Percentiles rank a stretch among this genome's conserved stretches.
Conservation (phyloP, 2,113 vertebrate species). For the Varanus salvator region DNA sequence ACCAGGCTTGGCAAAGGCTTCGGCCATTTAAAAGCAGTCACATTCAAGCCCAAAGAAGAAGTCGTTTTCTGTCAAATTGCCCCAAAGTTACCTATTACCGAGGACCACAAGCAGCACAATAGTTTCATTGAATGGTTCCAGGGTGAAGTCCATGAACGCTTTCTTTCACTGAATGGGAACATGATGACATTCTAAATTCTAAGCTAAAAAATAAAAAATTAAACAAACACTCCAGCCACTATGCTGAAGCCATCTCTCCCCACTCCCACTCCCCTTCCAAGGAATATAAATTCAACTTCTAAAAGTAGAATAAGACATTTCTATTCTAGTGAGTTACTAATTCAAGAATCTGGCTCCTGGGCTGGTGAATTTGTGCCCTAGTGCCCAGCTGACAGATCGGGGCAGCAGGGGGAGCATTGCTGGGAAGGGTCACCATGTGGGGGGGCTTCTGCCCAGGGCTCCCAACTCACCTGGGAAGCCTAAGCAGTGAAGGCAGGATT, state of each 20-base stretch:
- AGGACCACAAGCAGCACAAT: constrained; percentile 68
- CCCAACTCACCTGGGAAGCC: background rate
- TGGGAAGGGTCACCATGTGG: background rate
- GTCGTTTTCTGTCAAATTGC: constrained; percentile 65
- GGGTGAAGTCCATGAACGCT: constrained; percentile 68
- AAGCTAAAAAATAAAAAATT: constrained; percentile 50
- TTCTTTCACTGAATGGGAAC: constrained; percentile 69
- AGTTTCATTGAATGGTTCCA: constrained; percentile 71
- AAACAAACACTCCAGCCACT: constrained; percentile 63
- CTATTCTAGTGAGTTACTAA: constrained; percentile 57
- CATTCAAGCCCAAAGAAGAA: constrained; percentile 59
- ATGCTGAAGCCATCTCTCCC: constrained; percentile 65
- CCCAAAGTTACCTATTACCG: constrained; percentile 73
- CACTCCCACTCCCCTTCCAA: background rate
- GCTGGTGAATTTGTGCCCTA: background rate
- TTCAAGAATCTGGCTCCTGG: constrained; percentile 40
- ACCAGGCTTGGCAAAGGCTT: constrained; percentile 65
- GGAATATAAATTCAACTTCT: constrained; percentile 59
- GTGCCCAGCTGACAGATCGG: background rate
- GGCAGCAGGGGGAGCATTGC: background rate
- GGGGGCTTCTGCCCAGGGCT: background rate
- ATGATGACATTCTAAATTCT: constrained; percentile 74
- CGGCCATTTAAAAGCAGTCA: constrained; percentile 53
- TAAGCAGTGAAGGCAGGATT: background rate
- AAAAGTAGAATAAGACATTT: constrained; percentile 56